phyloP scores from a whole-genome alignment of 2,113 vertebrate genomes.

The Bubo bubo region DNA sequence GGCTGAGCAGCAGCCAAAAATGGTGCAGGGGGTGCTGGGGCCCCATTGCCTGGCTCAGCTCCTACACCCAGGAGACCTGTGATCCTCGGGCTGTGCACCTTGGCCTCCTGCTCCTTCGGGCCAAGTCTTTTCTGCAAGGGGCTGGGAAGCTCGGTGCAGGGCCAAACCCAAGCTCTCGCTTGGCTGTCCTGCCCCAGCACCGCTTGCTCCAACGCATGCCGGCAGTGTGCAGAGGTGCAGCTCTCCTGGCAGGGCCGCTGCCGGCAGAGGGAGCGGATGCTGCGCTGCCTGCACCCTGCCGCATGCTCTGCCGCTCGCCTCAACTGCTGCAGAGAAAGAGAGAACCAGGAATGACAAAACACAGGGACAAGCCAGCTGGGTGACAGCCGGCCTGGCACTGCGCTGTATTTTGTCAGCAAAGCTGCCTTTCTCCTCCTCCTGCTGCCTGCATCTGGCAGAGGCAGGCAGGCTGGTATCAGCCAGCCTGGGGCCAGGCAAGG shows the following conservation, averaged over 20 bases:
- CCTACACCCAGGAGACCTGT: neutral
- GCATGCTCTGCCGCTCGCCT: neutral
- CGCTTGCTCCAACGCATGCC: fast-evolving
- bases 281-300: neutral
- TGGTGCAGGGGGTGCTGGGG: neutral
- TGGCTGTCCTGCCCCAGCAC: neutral
- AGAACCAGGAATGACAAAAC: neutral
- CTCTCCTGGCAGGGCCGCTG: neutral
- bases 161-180: fast-evolving
- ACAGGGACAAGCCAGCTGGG: neutral
- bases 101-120: neutral
- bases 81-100: neutral
- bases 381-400: neutral
- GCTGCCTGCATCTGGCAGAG: neutral
- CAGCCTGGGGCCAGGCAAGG: neutral
- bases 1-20: neutral
- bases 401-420: neutral
- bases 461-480: neutral
- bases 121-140: fast-evolving
- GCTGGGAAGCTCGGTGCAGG: neutral
- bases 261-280: slow-evolving; percentile 20
- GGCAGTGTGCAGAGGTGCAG: neutral
- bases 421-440: neutral
- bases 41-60: neutral
- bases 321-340: slow-evolving; percentile 16